phyloP scores from a whole-genome alignment of 2,113 vertebrate species.

The Okapia johnstoni region DNA sequence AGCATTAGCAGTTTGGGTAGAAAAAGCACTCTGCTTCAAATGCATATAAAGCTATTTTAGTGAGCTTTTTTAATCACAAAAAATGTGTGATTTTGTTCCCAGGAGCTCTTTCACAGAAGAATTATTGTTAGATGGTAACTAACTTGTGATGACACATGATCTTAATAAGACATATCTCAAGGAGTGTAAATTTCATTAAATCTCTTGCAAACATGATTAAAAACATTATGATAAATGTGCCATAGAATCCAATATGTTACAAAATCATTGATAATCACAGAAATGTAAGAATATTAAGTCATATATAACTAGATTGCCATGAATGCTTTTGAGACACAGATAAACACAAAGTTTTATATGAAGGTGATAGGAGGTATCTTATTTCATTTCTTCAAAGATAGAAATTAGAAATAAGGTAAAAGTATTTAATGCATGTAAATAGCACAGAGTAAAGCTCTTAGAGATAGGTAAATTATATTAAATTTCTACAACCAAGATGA shows the following conservation, averaged over 20 bases:
- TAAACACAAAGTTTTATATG: background rate
- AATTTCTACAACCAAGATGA: background rate
- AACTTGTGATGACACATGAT: background rate
- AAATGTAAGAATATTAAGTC: background rate
- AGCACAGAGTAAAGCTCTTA: background rate
- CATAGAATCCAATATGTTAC: background rate
- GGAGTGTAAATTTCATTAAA: background rate
- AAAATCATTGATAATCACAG: background rate
- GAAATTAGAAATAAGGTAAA: conserved; percentile 7
- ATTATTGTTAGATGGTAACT: background rate
- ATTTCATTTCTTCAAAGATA: conserved; percentile 1
- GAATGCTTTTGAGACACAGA: background rate
- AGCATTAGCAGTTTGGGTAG: background rate
- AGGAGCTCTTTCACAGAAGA: background rate
- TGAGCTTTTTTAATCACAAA: background rate
- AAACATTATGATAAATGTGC: background rate
- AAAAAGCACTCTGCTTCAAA: background rate
- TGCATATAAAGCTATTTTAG: background rate
- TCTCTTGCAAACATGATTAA: background rate
- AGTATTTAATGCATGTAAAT: background rate
- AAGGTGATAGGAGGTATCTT: background rate
- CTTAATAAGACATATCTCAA: background rate
- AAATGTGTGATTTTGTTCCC: background rate
- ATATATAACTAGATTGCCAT: background rate
- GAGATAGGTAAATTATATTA: background rate